These are phyloP conservation scores for Orgyia antiqua DNA, from an alignment of 2,888 invertebrate genomes.

Conservation along the genomic window DNA sequence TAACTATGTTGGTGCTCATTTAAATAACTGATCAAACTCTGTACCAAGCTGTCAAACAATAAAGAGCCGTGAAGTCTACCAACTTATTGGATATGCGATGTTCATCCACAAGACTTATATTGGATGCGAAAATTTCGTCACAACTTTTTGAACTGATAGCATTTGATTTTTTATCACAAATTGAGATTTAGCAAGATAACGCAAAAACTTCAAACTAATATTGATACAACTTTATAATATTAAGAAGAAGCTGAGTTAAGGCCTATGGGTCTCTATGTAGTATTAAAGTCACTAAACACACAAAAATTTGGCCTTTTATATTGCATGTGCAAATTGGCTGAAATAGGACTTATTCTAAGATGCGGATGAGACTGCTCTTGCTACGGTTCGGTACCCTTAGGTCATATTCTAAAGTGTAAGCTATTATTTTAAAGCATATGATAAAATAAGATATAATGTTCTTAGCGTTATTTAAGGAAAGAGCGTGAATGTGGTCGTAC, in stretches of 20 bases:
- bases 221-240: conserved; percentile 4
- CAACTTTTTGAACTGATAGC: conserved; percentile 41
- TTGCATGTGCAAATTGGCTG: no score
- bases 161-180: conserved; percentile 22
- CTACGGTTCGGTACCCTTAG: no score
- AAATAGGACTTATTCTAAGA: no score
- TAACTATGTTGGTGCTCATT: conserved; percentile 60
- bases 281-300: no score
- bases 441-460: no score
- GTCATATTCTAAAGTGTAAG: no score
- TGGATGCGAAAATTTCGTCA: conserved; percentile 38
- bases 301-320: no score
- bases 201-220: conserved; percentile 1
- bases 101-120: conserved; percentile 44
- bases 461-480: no score
- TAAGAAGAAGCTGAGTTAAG: not conserved
- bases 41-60: conserved; percentile 53
- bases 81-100: conserved; percentile 51
- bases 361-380: no score
- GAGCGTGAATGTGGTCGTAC: no score
- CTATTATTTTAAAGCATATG: no score
- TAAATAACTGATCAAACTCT: conserved; percentile 66
- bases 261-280: no score
- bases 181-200: conserved; percentile 13
- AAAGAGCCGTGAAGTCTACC: conserved; percentile 31